Evolutionary conservation across 2,888 invertebrate species (phyloP).

Genomic region (Cylindroiulus punctatus): DNA sequence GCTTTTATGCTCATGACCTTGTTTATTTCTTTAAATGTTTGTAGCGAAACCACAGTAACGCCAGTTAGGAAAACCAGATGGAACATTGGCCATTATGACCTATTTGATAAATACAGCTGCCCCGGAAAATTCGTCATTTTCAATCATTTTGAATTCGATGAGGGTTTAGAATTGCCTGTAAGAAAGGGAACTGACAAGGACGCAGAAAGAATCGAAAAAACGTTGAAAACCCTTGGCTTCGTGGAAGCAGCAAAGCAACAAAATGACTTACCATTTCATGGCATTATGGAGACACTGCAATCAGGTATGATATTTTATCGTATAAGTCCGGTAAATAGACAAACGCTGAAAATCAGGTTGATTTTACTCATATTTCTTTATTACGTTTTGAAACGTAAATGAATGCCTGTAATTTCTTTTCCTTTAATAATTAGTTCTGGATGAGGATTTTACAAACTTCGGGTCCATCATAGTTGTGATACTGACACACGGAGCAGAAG

Average conservation of each 20-base stretch:
- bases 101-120: not conserved
- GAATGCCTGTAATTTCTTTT: too few relatives aligned
- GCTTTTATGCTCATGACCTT: too few relatives aligned
- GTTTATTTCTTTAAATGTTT: too few relatives aligned
- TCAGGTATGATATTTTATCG: too few relatives aligned
- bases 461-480: conserved; percentile 36
- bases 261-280: not conserved
- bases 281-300: not conserved
- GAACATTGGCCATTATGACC: too few relatives aligned
- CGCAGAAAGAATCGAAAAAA: conserved; percentile 12
- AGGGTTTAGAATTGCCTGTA: not conserved
- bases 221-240: not conserved
- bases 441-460: not conserved
- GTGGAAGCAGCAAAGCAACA: not conserved
- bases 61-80: too few relatives aligned
- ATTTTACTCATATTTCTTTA: too few relatives aligned
- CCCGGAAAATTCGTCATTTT: conserved; percentile 47
- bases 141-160: not conserved
- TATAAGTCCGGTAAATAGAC: too few relatives aligned
- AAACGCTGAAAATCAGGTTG: too few relatives aligned
- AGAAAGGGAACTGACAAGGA: conserved; percentile 3
- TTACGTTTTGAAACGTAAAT: too few relatives aligned
- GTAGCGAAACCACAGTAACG: too few relatives aligned
- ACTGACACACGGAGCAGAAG: not conserved
- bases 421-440: not conserved